phyloP scores from a whole-genome alignment of 2,888 invertebrate genomes.

The Orthosia incerta region DNA sequence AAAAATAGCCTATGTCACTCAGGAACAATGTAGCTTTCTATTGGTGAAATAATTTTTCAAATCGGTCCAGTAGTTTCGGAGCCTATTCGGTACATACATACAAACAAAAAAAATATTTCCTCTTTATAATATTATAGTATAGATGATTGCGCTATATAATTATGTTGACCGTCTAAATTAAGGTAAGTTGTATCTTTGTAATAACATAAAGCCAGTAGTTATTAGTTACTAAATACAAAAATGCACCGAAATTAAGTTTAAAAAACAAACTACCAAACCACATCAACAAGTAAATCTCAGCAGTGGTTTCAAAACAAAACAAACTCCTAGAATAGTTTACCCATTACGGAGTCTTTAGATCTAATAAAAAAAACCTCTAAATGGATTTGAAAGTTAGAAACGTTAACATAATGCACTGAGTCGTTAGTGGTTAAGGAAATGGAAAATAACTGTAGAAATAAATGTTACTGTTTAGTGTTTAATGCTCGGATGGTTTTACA shows the following conservation, averaged over 20 bases:
- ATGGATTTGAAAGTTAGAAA: constrained; percentile 41
- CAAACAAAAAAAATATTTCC: too few relatives aligned
- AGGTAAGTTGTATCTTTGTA: background rate
- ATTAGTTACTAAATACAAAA: background rate
- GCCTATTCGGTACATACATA: too few relatives aligned
- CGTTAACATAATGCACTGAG: constrained; percentile 37
- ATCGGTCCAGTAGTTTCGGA: too few relatives aligned
- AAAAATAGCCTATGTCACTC: too few relatives aligned
- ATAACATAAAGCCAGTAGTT: background rate
- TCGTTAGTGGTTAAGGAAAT: constrained; percentile 61
- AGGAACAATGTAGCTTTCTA: too few relatives aligned
- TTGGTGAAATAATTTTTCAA: too few relatives aligned
- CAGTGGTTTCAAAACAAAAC: constrained; percentile 9
- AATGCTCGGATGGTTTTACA: constrained; percentile 69
- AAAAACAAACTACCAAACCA: background rate
- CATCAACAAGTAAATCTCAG: constrained; percentile 1
- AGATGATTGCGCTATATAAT: too few relatives aligned
- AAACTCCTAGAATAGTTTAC: background rate
- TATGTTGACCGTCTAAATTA: too few relatives aligned
- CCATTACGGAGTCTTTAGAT: constrained; percentile 10
- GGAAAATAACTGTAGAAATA: constrained; percentile 70
- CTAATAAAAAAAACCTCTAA: constrained; percentile 31
- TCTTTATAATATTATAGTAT: too few relatives aligned
- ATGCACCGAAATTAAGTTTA: background rate
- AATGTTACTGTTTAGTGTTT: constrained; percentile 67